Base-by-base conservation (phyloP, 2,797 vertebrate genomes). In the Eospalax fontanierii region DNA sequence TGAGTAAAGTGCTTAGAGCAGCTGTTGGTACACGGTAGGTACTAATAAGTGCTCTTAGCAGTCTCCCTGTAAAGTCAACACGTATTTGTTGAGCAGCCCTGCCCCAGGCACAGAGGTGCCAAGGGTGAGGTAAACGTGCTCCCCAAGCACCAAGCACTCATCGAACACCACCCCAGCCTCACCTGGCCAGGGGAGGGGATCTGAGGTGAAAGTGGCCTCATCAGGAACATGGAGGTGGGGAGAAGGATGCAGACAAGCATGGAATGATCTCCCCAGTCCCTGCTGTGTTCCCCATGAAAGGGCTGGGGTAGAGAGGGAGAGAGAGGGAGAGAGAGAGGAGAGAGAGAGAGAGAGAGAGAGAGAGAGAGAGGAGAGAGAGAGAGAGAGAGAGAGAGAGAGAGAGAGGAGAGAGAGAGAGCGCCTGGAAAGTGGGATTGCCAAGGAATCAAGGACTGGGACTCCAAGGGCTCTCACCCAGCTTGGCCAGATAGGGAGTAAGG, bases 221-320 rank as follows among this genome's bases (percentile, higher is more conserved):
- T 43, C 68, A 59, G 38, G 63, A 50, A 66, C 21, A 28, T 2
- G 0, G 19, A 0, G 26, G 28, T 1, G 2, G 2, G 7, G 16
- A 71, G 5, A 4, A 68, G 46, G 61, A 26, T 2, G 2, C 71
- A 81, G 33, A 26, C 2, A 1, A 63, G 26, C 65, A 16, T 0
- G 0, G 66, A 21, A 14, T 46, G 19, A 43, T 46, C 84, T 54
- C 74, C 9, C 68, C 73, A 35, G 1, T 38, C 18, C 6, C 15
- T 11, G 30, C 4, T 2, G 79, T 12, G 30, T 38, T 66, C 68
- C n/a, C 3, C 19, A 16, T 7, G 22, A 35, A 16, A 33, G 63
- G 65, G 65, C 12, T 33, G n/a, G n/a, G 66, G 21, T 2, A 1
- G 33, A 4, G 7, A 61, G 59, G 59, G 59, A 65, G 11, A 18